phyloP scores from a whole-genome alignment of 2,797 vertebrate species.

The Balearica regulorum region DNA sequence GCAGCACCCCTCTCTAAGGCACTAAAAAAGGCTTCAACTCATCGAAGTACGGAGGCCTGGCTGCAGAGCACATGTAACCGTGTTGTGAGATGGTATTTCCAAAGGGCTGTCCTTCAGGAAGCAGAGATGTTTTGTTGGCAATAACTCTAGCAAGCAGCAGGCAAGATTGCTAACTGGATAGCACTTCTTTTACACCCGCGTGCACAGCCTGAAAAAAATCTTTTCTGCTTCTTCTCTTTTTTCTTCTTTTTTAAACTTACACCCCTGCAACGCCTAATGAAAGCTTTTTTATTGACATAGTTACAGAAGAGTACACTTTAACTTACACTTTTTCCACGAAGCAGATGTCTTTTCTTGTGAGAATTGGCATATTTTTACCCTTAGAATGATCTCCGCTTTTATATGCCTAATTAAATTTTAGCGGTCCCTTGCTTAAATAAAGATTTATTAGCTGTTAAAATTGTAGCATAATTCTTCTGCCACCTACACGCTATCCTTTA shows the following conservation, averaged over 20 bases:
- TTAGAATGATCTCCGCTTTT: constrained; percentile 78
- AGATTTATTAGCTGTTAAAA: constrained; percentile 82
- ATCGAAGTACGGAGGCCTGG: neutral
- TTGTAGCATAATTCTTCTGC: constrained; percentile 76
- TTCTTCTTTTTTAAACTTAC: neutral
- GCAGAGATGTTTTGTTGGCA: neutral
- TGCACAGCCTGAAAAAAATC: neutral
- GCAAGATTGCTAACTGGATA: neutral
- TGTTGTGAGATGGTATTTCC: neutral
- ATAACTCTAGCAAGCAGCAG: neutral
- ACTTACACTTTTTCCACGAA: constrained; percentile 51
- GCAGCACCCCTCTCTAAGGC: neutral
- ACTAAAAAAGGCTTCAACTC: neutral
- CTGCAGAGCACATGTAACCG: neutral
- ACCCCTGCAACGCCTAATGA: constrained; percentile 23
- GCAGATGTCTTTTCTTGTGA: constrained; percentile 72
- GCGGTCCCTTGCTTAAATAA: constrained; percentile 77
- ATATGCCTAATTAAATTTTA: constrained; percentile 82
- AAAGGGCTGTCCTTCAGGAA: neutral
- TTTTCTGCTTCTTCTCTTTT: neutral
- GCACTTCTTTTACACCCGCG: neutral
- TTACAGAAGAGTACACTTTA: constrained; percentile 63
- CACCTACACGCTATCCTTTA: constrained; percentile 73
- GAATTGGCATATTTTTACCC: constrained; percentile 73
- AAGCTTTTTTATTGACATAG: constrained; percentile 47